These are phyloP conservation scores for Gonioctena quinquepunctata DNA, from an alignment of 1,140 invertebrate species.

Conservation along the genomic window DNA sequence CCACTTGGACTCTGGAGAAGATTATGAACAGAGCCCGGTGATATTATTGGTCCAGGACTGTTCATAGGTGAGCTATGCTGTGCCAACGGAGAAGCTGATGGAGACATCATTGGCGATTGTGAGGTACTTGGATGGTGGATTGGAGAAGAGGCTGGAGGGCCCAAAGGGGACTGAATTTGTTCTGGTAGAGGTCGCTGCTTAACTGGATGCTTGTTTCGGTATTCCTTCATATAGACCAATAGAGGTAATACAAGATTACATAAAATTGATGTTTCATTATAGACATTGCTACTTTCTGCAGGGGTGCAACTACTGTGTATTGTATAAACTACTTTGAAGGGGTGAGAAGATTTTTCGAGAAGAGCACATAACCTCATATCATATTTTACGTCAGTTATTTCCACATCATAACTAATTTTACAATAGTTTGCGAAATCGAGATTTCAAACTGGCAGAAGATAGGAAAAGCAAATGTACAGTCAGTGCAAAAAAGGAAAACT, in stretches of 20 bases:
- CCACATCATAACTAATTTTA: too few relatives aligned
- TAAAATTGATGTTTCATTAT: conserved; percentile 33
- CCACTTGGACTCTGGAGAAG: conserved; percentile 60
- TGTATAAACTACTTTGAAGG: neutral
- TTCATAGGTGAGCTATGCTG: conserved; percentile 67
- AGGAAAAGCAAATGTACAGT: too few relatives aligned
- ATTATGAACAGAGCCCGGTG: conserved; percentile 59
- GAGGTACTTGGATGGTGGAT: conserved; percentile 56
- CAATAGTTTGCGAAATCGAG: too few relatives aligned
- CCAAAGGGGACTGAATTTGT: conserved; percentile 47
- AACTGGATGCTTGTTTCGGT: conserved; percentile 67
- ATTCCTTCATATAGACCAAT: conserved; percentile 62
- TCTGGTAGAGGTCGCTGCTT: conserved; percentile 41
- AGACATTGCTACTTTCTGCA: conserved; percentile 48
- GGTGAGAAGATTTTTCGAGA: neutral
- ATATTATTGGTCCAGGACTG: conserved; percentile 63
- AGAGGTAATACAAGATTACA: conserved; percentile 48
- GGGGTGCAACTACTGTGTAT: conserved; percentile 18
- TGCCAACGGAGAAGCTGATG: conserved; percentile 49
- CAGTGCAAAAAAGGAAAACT: too few relatives aligned
- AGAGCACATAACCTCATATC: neutral
- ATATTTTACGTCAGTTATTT: too few relatives aligned
- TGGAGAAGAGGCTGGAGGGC: conserved; percentile 52
- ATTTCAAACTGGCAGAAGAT: too few relatives aligned
- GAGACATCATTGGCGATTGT: conserved; percentile 66